These are phyloP conservation scores for Chinchilla lanigera DNA, from an alignment of 2,113 vertebrate species.

Conservation along the genomic window DNA sequence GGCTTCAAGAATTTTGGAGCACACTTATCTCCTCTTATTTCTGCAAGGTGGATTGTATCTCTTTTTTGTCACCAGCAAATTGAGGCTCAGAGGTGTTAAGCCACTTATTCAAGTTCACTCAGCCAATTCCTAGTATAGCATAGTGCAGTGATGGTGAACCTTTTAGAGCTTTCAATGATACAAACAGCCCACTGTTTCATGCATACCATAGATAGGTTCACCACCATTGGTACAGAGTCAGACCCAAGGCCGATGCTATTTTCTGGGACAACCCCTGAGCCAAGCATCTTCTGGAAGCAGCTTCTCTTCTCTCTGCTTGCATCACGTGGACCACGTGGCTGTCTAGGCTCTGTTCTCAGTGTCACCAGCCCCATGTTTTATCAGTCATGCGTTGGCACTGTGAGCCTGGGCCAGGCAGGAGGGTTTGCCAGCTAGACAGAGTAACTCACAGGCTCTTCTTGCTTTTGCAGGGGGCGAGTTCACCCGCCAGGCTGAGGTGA, in stretches of 20 bases:
- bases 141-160: not conserved
- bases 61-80: not conserved
- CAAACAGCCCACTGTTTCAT: not conserved
- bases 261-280: not conserved
- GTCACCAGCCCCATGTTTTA: not conserved
- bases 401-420: not conserved
- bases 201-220: not conserved
- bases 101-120: not conserved
- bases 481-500: conserved; percentile 92
- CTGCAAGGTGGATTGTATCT: not conserved
- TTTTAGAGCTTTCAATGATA: not conserved
- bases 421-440: not conserved
- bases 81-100: not conserved
- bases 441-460: conserved; percentile 27
- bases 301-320: not conserved
- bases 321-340: not conserved
- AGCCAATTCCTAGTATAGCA: not conserved
- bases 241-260: not conserved
- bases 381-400: not conserved
- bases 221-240: not conserved
- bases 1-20: not conserved
- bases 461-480: conserved; percentile 92
- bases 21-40: not conserved
- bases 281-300: fast-evolving
- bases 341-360: not conserved